phyloP scores from a whole-genome alignment of 2,113 vertebrate species.

The Riparia riparia region DNA sequence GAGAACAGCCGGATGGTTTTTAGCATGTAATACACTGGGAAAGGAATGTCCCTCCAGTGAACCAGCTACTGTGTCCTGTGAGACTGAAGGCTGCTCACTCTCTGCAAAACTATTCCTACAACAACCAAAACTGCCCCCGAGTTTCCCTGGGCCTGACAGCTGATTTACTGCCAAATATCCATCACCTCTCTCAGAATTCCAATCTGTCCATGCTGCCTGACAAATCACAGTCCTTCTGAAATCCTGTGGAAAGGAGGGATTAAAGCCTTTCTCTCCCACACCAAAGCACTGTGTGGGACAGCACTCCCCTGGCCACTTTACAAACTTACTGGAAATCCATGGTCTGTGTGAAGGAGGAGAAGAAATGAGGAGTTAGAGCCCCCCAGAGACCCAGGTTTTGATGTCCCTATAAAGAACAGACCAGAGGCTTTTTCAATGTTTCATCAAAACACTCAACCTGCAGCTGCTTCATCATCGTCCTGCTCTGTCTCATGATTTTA shows the following conservation, averaged over 20 bases:
- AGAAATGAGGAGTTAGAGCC: neutral
- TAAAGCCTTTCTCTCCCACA: neutral
- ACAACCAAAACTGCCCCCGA: neutral
- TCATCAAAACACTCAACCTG: neutral
- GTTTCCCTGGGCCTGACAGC: neutral
- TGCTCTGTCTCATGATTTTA: neutral
- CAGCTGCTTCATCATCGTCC: neutral
- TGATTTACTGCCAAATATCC: neutral
- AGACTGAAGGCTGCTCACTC: neutral
- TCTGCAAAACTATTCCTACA: neutral
- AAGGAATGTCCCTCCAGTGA: neutral
- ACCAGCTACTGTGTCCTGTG: neutral
- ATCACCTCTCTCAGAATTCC: neutral
- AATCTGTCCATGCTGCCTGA: neutral
- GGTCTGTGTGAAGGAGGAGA: neutral
- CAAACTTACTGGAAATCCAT: neutral
- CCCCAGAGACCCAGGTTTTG: neutral
- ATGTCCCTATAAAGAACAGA: neutral
- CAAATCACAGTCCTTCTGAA: neutral
- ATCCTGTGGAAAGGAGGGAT: neutral
- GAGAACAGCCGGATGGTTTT: neutral
- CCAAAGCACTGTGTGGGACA: neutral
- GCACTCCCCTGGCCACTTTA: neutral
- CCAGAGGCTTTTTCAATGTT: neutral
- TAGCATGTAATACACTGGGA: neutral